phyloP scores from a whole-genome alignment of 2,888 invertebrate genomes.

The Lumbricus terrestris region DNA sequence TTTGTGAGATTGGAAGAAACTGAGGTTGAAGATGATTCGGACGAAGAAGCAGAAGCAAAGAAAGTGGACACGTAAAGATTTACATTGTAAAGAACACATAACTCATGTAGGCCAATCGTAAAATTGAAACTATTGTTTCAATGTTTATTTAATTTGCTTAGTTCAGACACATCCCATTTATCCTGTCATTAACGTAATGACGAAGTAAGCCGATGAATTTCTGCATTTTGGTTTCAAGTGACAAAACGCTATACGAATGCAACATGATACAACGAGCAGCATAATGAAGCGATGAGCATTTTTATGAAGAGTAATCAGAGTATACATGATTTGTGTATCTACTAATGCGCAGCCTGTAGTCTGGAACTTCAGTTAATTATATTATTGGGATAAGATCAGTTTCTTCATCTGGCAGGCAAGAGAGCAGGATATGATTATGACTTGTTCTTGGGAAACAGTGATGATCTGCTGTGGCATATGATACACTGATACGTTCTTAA shows the following conservation, averaged over 20 bases:
- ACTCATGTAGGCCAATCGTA: no score
- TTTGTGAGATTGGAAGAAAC: neutral
- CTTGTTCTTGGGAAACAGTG: neutral
- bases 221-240: neutral
- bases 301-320: neutral
- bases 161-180: neutral
- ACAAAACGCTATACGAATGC: neutral
- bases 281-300: neutral
- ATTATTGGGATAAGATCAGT: neutral
- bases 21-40: neutral
- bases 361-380: neutral
- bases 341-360: neutral
- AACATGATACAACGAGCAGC: neutral
- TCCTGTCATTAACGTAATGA: neutral
- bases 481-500: no score
- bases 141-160: neutral
- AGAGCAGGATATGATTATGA: neutral
- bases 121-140: neutral
- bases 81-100: neutral
- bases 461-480: no score
- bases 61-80: neutral
- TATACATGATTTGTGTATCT: neutral
- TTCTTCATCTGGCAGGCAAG: neutral
- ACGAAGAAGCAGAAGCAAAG: neutral
- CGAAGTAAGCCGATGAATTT: neutral